Base-by-base conservation (phyloP, 2,113 vertebrate genomes). In the Phainopepla nitens region DNA sequence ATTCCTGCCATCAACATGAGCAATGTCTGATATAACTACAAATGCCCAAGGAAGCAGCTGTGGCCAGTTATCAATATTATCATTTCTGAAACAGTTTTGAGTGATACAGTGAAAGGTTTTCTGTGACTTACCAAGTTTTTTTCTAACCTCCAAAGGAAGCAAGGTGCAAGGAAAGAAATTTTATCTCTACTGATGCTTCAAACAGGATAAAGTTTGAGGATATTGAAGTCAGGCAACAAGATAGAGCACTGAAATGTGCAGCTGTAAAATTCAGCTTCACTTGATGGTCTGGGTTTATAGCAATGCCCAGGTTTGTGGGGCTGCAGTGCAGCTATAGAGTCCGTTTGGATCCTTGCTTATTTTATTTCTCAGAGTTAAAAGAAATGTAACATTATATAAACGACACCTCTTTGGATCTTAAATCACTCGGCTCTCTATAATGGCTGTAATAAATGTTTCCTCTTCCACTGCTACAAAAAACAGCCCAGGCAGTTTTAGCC, bases 351-450 rank as follows among this genome's bases (percentile, higher is more conserved):
- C 29, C 47, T 60, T 51, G 79, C 41, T 90, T 87, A 83, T 94
- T 95, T 90, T 86, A 92, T 83, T 83, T 92, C 76, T 68, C 60
- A 69, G 80, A 53, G 64, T 81, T 92, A 90, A 70, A 73, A 87
- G 54, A 88, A 90, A 68, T 81, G 68, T 56, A 83, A 66, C 68
- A 56, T 93, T 92, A 58, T 68, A 92, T 78, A 93, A 93, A 92
- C 75, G 56, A 81, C 72, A 87, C 64, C 60, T 86, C 69, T 90
- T 75, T 75, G 82, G 51, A 76, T 95, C 44, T 93, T 92, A 95
- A 96, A 95, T 96, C 94, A 90, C 49, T 93, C 49, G 61, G 35
- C 76, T 96, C 90, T 94, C 94, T 78, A 49, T 92, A 94, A 87
- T 64, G 57, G 56, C 27, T 89, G 56, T 90, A 94, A 96, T 92